Evolutionary conservation across 2,113 vertebrate genomes (phyloP).

Genomic region (Illadopsis cleaveri): DNA sequence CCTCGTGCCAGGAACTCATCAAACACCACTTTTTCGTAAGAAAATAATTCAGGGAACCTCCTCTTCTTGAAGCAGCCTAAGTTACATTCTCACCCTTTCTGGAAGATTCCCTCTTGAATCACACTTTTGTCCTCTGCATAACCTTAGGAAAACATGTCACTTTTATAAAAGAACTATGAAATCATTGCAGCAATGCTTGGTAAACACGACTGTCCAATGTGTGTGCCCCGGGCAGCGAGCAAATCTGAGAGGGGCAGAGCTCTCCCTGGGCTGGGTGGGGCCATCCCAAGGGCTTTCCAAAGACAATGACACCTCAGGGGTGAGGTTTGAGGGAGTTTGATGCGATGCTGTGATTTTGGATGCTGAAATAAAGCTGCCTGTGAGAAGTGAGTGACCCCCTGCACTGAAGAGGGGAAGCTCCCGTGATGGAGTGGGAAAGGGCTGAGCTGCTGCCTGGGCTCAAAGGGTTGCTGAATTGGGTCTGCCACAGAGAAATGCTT

Average conservation of each 20-base stretch:
- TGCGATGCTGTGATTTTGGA: neutral
- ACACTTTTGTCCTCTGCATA: neutral
- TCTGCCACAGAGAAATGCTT: neutral
- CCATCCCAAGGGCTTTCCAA: neutral
- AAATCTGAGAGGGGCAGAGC: rapidly evolving
- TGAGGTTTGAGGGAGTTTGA: neutral
- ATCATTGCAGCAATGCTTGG: neutral
- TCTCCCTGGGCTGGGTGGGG: neutral
- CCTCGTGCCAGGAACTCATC: rapidly evolving
- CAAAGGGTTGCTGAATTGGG: neutral
- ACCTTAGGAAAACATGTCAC: neutral
- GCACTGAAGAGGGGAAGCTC: neutral
- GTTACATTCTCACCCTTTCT: neutral
- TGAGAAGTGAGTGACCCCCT: neutral
- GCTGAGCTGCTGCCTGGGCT: neutral
- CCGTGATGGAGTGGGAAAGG: neutral
- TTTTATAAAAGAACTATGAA: neutral
- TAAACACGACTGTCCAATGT: rapidly evolving
- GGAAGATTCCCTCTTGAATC: conserved; percentile 3
- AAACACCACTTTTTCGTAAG: neutral
- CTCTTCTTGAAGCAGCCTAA: neutral
- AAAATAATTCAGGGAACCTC: neutral
- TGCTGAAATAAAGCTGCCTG: neutral
- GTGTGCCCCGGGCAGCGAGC: rapidly evolving
- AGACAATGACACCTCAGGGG: neutral